Evolutionary conservation across 2,113 vertebrate species (phyloP), one percentile per base, ranked within the genome.

Genomic region (Telmatochromis sp.): DNA sequence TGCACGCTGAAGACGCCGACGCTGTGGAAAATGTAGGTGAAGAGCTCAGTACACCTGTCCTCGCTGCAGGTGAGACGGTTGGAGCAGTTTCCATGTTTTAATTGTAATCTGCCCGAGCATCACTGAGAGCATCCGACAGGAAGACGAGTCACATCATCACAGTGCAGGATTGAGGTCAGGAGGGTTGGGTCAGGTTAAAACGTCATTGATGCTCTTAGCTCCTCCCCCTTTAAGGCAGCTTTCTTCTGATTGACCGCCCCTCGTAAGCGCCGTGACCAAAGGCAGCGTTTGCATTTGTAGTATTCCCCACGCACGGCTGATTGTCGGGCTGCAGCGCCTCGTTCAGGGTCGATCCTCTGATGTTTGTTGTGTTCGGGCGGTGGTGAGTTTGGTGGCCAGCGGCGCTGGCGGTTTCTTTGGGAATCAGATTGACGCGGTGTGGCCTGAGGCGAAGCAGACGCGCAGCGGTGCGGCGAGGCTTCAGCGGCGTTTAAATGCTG

Each of bases 321-420:
- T 9, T 45, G 40, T 28, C 3, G 3, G 9, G 21, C 68, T 73
- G 68, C 40, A 73, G 40, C 40, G 15, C 15, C n/a, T 42, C 2
- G 1, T 45, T 15, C 68, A 1, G 68, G 14, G 8, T 11, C 13
- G 1, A 14, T 47, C 57, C 10, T 65, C 12, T 15, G 17, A 19
- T 21, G 5, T 10, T 63, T 19, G 55, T 60, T 63, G 23, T 73
- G 9, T 73, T 47, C 4, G 0, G 21, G 2, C 2, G 40, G 21
- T 7, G 21, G n/a, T 71, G n/a, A 47, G 13, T 6, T 23, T 6
- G 9, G 68, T 0, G 14, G 68, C 68, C 8, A 0, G 21, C 5
- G 9, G 68, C 13, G 0, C 68, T 17, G 21, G 68, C 14, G 2
- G 68, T 17, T 75, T 45, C 21, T 47, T 73, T 82, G 57, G 40